These are phyloP conservation scores for Enteromius anoplus DNA, from an alignment of 2,797 vertebrate species.

Conservation along the genomic window DNA sequence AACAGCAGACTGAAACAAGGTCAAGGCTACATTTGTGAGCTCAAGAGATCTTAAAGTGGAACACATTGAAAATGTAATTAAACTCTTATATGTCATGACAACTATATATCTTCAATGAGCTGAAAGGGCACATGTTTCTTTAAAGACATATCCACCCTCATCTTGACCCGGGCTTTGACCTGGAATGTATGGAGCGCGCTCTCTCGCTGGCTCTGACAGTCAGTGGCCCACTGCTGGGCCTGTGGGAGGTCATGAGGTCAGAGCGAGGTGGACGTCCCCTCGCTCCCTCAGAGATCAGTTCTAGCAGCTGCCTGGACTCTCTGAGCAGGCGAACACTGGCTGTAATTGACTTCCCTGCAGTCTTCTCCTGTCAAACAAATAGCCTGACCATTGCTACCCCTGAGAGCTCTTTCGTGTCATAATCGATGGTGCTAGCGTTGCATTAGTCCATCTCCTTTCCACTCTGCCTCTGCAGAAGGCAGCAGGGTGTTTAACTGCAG, in stretches of 20 bases:
- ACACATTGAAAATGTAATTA: constrained; percentile 4
- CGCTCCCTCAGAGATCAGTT: constrained; percentile 55
- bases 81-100: neutral
- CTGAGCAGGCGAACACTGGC: constrained; percentile 54
- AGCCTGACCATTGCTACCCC: constrained; percentile 66
- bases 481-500: constrained; percentile 38
- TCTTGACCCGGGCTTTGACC: constrained; percentile 21
- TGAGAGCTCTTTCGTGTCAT: constrained; percentile 70
- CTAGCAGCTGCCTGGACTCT: constrained; percentile 64
- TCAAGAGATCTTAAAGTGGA: constrained; percentile 2
- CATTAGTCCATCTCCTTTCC: constrained; percentile 46
- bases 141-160: constrained; percentile 10
- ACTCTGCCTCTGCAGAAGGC: constrained; percentile 25
- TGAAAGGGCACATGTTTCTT: neutral
- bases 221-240: constrained; percentile 24
- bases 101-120: neutral
- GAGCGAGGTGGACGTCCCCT: neutral
- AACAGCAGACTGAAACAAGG: neutral
- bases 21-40: constrained; percentile 12
- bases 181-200: neutral
- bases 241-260: constrained; percentile 54
- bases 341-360: constrained; percentile 73
- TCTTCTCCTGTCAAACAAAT: constrained; percentile 75
- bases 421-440: constrained; percentile 69
- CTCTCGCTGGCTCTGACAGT: constrained; percentile 18